phyloP scores from a whole-genome alignment of 1,140 invertebrate species.

The Lepidurus packardi region DNA sequence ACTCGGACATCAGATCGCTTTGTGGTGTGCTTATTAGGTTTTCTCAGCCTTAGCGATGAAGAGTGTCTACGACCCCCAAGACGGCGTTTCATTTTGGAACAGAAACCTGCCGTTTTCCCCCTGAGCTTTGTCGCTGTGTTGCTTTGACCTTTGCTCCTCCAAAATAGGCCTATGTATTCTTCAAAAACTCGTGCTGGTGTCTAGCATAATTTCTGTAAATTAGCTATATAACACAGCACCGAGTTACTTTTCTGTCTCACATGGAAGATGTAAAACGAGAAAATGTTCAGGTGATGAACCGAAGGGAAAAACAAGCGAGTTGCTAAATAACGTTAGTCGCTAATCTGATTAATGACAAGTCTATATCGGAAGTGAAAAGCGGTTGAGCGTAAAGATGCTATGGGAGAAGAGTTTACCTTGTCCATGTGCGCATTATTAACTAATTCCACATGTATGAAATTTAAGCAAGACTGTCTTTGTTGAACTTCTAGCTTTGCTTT shows the following conservation, averaged over 20 bases:
- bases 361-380: not conserved
- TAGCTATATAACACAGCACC: too few species aligned
- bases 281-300: too few species aligned
- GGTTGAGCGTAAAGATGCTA: not conserved
- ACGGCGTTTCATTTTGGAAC: not conserved
- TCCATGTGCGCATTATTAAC: too few species aligned
- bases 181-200: too few species aligned
- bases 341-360: not conserved
- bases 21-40: slow-evolving; percentile 15
- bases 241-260: too few species aligned
- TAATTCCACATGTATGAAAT: too few species aligned
- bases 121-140: not conserved
- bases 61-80: not conserved
- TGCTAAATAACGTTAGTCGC: not conserved
- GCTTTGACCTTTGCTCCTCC: not conserved
- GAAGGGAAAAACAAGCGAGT: not conserved
- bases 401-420: too few species aligned
- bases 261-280: too few species aligned
- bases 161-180: too few species aligned
- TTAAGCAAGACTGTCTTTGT: too few species aligned
- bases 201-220: too few species aligned
- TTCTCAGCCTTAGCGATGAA: not conserved
- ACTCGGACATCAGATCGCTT: not conserved
- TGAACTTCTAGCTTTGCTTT: too few species aligned
- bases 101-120: not conserved